phyloP scores from a whole-genome alignment of 2,888 invertebrate species.

The Lasius fuliginosus region DNA sequence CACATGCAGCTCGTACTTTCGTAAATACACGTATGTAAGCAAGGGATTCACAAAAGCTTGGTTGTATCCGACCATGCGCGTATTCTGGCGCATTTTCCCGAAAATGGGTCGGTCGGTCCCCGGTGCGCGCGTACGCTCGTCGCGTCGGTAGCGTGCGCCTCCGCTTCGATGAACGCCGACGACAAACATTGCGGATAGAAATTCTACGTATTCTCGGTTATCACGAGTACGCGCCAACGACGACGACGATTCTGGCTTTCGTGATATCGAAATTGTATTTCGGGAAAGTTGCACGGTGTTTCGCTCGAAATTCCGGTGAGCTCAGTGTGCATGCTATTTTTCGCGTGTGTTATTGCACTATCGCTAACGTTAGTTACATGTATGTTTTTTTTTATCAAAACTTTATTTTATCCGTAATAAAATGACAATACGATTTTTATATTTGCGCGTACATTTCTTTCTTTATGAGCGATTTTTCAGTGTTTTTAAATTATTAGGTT shows the following conservation, averaged over 20 bases:
- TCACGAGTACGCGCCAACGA: slow-evolving; percentile 50
- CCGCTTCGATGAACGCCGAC: slow-evolving; percentile 49
- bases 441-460: neutral
- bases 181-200: slow-evolving; percentile 54
- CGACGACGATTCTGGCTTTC: slow-evolving; percentile 45
- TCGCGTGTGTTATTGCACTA: slow-evolving; percentile 1
- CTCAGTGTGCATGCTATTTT: slow-evolving; percentile 26
- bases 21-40: slow-evolving; percentile 41
- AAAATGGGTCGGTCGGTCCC: slow-evolving; percentile 51
- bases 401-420: neutral
- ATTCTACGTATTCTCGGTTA: slow-evolving; percentile 49
- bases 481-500: slow-evolving; percentile 5
- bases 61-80: slow-evolving; percentile 32
- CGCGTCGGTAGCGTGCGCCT: slow-evolving; percentile 22
- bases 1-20: slow-evolving; percentile 9
- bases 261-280: slow-evolving; percentile 49
- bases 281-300: slow-evolving; percentile 35
- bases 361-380: neutral
- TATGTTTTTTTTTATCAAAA: neutral
- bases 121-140: slow-evolving; percentile 19
- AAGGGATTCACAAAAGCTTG: slow-evolving; percentile 26
- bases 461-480: neutral
- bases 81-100: slow-evolving; percentile 36
- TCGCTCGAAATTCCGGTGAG: slow-evolving; percentile 31
- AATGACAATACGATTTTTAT: neutral